Evolutionary conservation across 2,797 vertebrate species (phyloP).

Genomic region (Cyclopterus lumpus): DNA sequence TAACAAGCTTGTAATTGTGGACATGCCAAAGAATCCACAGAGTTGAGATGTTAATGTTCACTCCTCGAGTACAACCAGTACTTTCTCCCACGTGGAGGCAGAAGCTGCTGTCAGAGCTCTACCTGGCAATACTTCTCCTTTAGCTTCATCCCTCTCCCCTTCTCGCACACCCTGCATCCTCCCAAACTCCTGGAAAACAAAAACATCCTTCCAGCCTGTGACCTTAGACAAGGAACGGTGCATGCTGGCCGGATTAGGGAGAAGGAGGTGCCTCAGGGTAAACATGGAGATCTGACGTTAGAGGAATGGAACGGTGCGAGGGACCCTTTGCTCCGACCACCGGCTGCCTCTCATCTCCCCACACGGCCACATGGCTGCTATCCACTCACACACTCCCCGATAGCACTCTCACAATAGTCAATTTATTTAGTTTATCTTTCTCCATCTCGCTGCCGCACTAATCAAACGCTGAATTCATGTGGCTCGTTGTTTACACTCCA

Average conservation of each 20-base stretch:
- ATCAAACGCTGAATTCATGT: conserved; percentile 62
- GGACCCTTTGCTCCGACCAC: conserved; percentile 55
- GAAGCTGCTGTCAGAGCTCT: conserved; percentile 27
- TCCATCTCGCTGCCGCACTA: conserved; percentile 36
- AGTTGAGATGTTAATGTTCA: conserved; percentile 9
- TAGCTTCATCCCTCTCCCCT: conserved; percentile 5
- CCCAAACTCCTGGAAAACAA: conserved; percentile 55
- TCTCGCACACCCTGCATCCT: neutral
- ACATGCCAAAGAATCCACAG: neutral
- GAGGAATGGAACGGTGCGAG: conserved; percentile 61
- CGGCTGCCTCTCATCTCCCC: conserved; percentile 66
- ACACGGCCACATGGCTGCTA: conserved; percentile 64
- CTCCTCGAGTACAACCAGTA: neutral
- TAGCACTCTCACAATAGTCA: conserved; percentile 7
- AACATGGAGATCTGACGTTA: conserved; percentile 70
- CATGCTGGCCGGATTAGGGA: conserved; percentile 37
- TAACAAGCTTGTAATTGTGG: neutral
- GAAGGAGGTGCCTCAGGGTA: conserved; percentile 61
- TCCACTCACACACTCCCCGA: conserved; percentile 24
- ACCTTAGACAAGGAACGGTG: conserved; percentile 25
- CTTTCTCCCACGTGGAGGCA: conserved; percentile 17
- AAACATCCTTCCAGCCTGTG: conserved; percentile 62
- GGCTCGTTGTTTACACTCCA: conserved; percentile 61
- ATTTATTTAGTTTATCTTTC: conserved; percentile 10
- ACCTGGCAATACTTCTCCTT: conserved; percentile 29